These are phyloP conservation scores for Erethizon dorsatum DNA, from an alignment of 2,797 vertebrate species.

Conservation along the genomic window DNA sequence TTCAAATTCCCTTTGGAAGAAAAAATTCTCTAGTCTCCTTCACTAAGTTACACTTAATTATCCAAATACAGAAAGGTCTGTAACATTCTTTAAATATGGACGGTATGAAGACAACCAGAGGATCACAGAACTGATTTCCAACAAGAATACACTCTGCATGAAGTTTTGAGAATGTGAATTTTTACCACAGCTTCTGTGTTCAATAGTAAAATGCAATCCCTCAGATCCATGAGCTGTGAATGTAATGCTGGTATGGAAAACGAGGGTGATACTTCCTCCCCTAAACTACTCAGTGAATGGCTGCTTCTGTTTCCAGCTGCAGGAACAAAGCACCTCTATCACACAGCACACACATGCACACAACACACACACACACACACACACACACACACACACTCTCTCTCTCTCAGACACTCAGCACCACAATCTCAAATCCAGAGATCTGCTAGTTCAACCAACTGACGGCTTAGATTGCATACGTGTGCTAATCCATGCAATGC, in stretches of 20 bases:
- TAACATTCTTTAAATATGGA: not conserved
- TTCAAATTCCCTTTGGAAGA: constrained; percentile 70
- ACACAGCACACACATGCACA: not conserved
- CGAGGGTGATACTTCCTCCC: constrained; percentile 24
- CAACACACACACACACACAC: not conserved
- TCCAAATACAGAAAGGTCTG: constrained; percentile 22
- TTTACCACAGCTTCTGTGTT: constrained; percentile 29
- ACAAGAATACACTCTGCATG: constrained; percentile 63
- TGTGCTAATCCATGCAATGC: not conserved
- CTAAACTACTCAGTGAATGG: constrained; percentile 41
- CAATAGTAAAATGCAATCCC: constrained; percentile 59
- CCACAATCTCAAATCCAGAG: not conserved
- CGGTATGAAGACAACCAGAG: not conserved
- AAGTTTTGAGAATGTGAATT: constrained; percentile 54
- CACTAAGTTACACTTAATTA: constrained; percentile 14
- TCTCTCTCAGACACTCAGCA: not conserved
- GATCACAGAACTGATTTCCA: not conserved
- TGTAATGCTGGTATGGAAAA: constrained; percentile 73
- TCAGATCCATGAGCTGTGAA: constrained; percentile 27
- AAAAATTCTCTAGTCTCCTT: not conserved
- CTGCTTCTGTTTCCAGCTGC: constrained; percentile 45
- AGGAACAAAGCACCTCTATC: constrained; percentile 57
- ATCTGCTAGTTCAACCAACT: not conserved
- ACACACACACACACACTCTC: too few relatives aligned
- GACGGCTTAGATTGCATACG: not conserved